Evolutionary conservation across 2,888 invertebrate genomes (phyloP), one percentile per base, ranked within the genome.

Genomic region (Syrphus vitripennis): DNA sequence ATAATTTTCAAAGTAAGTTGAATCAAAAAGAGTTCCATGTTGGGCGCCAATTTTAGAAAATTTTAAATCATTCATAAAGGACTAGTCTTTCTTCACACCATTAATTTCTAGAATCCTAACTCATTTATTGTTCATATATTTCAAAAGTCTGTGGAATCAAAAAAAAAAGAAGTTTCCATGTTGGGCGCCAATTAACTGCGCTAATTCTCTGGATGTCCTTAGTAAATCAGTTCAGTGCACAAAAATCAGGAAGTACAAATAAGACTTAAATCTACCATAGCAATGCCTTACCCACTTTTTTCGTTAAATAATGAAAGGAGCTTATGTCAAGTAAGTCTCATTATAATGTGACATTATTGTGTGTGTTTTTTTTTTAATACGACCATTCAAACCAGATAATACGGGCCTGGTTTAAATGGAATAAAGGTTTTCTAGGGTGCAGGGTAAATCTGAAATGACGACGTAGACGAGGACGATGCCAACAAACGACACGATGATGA

Each of bases 361-460:
- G 6, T 10, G 6, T 40, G 5, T 31, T 31, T 12, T 48, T 21
- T 6, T 24, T 19, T 31, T 34, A 34, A 37, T 9, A 26, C 10
- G 34, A 37, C 34, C n/a, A 24, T 34, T 24, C 24, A 16, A 0
- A 70, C 40, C 5, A 16, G 12, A 19, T 40, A 70, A 42, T 53
- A 55, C 67, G 67, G 48, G 4, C 67, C 67, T 67, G 67, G 67
- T 21, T 37, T 59, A 50, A 16, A 16, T 59, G 16, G 37, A 65
- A 80, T 75, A 53, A 80, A 70, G 57, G 80, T 40, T 71, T 53
- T 37, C 40, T 50, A 69, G 82, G 71, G 78, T 69, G 72, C 48
- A 65, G 53, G 45, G 65, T 53, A 57, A 16, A 65, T 61, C 59
- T 69, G 53, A 65, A 37, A 70, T 50, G 50, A 19, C 61, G 45